Percentiles rank a stretch among this genome's conserved stretches.
Evolutionary conservation across 2,797 vertebrate species (phyloP).

Genomic region (Sitta carolinensis): DNA sequence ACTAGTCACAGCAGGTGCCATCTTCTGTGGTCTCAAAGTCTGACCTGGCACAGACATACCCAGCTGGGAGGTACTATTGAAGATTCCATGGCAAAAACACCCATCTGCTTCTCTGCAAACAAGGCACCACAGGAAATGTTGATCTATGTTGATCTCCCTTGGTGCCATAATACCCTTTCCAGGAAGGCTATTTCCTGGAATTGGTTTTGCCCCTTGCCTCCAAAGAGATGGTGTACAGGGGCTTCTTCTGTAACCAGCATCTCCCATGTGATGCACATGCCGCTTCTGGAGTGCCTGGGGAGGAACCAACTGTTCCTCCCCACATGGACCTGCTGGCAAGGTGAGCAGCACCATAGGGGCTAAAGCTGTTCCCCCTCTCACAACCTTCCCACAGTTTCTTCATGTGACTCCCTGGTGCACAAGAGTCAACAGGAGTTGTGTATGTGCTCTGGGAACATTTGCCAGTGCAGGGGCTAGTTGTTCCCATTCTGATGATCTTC

Average conservation of each 20-base stretch:
- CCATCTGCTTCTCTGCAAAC: not conserved
- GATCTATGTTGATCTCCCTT: not conserved
- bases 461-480: not conserved
- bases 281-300: not conserved
- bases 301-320: rapidly evolving
- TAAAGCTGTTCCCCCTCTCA: not conserved
- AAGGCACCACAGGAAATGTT: not conserved
- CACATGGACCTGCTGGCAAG: rapidly evolving
- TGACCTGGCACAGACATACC: not conserved
- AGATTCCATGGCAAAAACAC: not conserved
- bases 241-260: not conserved
- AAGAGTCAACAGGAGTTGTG: not conserved
- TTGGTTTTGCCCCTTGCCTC: not conserved
- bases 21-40: not conserved
- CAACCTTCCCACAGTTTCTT: not conserved
- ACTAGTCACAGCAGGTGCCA: not conserved
- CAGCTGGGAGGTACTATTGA: not conserved
- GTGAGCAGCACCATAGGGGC: rapidly evolving
- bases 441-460: not conserved
- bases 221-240: rapidly evolving
- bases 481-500: not conserved
- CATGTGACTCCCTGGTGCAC: rapidly evolving
- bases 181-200: not conserved
- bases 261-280: not conserved
- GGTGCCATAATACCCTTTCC: not conserved